These are phyloP conservation scores for Spatulosminthurus flaviceps DNA, from an alignment of 2,888 invertebrate species.

Conservation along the genomic window DNA sequence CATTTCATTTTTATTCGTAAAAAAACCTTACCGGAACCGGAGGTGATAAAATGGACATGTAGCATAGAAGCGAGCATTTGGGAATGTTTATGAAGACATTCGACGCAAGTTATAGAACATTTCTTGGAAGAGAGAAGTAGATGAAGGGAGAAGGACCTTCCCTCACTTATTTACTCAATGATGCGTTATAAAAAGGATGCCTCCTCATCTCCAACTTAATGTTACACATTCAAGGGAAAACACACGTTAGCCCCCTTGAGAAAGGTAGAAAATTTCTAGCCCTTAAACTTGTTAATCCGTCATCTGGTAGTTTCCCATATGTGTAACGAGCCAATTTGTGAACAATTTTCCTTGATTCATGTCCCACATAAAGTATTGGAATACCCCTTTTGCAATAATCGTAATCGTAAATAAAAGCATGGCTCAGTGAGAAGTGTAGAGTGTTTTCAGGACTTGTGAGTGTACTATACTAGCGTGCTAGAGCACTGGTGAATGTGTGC, in stretches of 20 bases:
- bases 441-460: neutral
- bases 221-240: neutral
- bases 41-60: constrained; percentile 9
- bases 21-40: neutral
- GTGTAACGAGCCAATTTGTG: constrained; percentile 31
- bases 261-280: neutral
- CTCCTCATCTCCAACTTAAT: neutral
- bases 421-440: neutral
- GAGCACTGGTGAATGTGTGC: too few species aligned
- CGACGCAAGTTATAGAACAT: neutral
- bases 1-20: constrained; percentile 11
- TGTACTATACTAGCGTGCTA: too few species aligned
- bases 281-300: constrained; percentile 17
- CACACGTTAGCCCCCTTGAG: neutral
- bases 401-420: constrained; percentile 23
- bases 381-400: neutral
- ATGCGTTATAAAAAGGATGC: neutral
- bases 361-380: neutral
- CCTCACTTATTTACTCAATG: constrained; percentile 1
- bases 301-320: constrained; percentile 33
- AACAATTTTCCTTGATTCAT: neutral
- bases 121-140: neutral
- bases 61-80: neutral
- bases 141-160: neutral
- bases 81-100: neutral